Evolutionary conservation across 2,888 invertebrate genomes (phyloP).

Genomic region (Encarsia formosa): DNA sequence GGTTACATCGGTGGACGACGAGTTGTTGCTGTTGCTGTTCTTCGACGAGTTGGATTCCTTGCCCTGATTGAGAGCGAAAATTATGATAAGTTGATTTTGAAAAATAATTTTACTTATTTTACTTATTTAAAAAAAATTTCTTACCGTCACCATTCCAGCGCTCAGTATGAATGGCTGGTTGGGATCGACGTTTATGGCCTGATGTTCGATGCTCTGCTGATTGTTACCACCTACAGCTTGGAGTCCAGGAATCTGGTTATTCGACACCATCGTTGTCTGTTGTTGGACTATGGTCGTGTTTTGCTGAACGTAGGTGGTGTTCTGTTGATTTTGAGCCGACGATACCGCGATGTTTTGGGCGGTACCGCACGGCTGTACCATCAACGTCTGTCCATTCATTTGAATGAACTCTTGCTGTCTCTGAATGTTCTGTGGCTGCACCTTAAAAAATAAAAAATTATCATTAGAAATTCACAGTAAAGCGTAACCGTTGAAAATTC

Average conservation of each 20-base stretch:
- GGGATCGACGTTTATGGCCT: constrained; percentile 58
- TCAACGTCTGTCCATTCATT: constrained; percentile 67
- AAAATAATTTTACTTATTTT: background rate
- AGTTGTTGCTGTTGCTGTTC: constrained; percentile 39
- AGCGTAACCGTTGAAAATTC: background rate
- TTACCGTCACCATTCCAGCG: constrained; percentile 36
- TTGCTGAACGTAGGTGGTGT: constrained; percentile 76
- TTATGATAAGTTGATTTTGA: no score
- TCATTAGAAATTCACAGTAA: background rate
- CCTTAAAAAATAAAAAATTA: constrained; percentile 39
- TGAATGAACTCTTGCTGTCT: constrained; percentile 69
- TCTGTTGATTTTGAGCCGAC: constrained; percentile 57
- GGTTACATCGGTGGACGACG: constrained; percentile 44
- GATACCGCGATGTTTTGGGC: constrained; percentile 55
- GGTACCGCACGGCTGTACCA: constrained; percentile 65
- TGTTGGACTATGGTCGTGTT: constrained; percentile 83
- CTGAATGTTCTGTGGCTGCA: constrained; percentile 49
- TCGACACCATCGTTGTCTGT: constrained; percentile 73
- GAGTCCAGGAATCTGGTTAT: constrained; percentile 57
- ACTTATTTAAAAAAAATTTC: background rate
- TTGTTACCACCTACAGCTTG: constrained; percentile 32
- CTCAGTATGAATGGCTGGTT: constrained; percentile 50
- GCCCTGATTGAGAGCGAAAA: constrained; percentile 34
- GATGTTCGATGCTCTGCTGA: constrained; percentile 40
- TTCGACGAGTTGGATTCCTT: constrained; percentile 42